Base-by-base conservation (phyloP, 2,797 vertebrate species). In the Todus mexicanus region DNA sequence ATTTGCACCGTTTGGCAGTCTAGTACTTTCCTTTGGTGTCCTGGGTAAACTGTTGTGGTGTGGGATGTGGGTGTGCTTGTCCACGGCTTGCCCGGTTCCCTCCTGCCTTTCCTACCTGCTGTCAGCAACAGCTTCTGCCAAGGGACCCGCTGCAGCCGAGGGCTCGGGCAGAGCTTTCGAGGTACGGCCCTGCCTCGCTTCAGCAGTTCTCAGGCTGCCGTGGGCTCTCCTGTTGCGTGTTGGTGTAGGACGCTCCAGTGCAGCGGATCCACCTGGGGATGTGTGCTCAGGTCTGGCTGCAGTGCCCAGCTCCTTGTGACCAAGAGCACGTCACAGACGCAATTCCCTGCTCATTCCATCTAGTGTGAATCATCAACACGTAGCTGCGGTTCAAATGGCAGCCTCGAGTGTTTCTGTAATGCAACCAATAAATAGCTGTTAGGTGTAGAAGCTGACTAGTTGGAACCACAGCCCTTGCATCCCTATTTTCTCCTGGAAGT, bases 241-340 rank as follows among this genome's bases (percentile, higher is more conserved):
- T 9, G 3, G 0, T 29, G 26, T 1, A 5, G 38, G 19, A 42
- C 7, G 2, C 60, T 17, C 1, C 6, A 9, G 29, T 4, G 40
- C 57, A 5, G 5, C 4, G 15, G 27, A 9, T 51, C 54, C 56
- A 19, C 45, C 66, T 22, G 69, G 56, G 68, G 25, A 3, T 5
- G 11, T 3, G 9, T 35, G 27, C 42, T 12, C 7, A 5, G 40
- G 26, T 10, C 50, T 8, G 17, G 14, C n/a, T 11, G 0, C 31
- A 6, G 56, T 4, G 42, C 50, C 4, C 0, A 22, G 54, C 72
- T 80, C 53, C 33, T 50, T 3, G 0, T 25, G 35, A 35, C 31
- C 17, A 2, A 3, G 45, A 37, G 61, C 3, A 2, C 4, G 13
- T 23, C 2, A 0, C 1, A 2, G 66, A 43, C 37, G 20, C 5